These are phyloP conservation scores for Saccostrea echinata DNA, from an alignment of 1,140 invertebrate genomes.

Conservation along the genomic window DNA sequence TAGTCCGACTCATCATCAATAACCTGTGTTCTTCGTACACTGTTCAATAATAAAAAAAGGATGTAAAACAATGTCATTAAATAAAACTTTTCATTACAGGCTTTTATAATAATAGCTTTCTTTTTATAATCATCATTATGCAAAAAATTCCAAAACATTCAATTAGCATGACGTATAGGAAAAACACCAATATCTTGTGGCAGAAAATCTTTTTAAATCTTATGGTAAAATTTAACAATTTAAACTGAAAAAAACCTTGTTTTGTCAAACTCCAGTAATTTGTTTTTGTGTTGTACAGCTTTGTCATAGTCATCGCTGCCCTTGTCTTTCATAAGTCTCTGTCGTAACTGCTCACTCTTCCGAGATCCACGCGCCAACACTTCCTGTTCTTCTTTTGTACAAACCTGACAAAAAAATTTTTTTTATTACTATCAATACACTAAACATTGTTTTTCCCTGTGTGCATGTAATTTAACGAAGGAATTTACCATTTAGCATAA, in stretches of 20 bases:
- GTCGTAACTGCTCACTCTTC: constrained; percentile 86
- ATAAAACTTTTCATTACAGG: no score
- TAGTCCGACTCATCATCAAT: constrained; percentile 98
- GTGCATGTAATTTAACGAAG: no score
- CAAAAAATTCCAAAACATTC: no score
- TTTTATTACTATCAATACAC: no score
- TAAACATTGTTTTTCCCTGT: no score
- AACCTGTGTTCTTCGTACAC: constrained; percentile 91
- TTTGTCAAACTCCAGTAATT: constrained; percentile 91
- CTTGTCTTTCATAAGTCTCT: constrained; percentile 85
- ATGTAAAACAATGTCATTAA: neutral
- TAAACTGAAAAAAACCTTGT: constrained; percentile 83
- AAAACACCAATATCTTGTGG: no score
- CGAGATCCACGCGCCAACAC: constrained; percentile 86
- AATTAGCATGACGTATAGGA: no score
- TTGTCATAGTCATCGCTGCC: constrained; percentile 75
- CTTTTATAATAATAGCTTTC: no score
- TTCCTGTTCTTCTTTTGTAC: constrained; percentile 87
- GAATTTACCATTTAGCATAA: no score
- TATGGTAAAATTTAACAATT: constrained; percentile 1
- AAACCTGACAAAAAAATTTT: constrained; percentile 82
- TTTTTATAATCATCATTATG: no score
- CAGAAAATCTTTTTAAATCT: no score
- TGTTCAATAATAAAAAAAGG: constrained; percentile 74
- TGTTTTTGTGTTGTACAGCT: constrained; percentile 90